Base-by-base conservation (phyloP, 1,140 invertebrate genomes). In the Nebria ingens region DNA sequence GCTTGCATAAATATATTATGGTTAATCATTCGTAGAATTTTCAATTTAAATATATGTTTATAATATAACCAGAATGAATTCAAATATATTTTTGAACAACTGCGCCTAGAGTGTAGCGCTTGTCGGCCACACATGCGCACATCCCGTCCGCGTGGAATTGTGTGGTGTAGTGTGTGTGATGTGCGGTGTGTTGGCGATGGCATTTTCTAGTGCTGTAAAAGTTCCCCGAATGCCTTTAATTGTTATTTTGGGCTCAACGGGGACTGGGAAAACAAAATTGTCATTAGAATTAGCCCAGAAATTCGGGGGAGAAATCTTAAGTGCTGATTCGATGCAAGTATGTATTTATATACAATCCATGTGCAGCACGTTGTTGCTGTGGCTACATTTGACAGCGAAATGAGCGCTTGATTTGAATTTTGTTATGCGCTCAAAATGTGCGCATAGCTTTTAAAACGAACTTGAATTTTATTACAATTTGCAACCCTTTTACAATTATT, bases 301-400 rank as follows among this genome's bases (percentile, higher is more conserved):
- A 66, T 97, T 93, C 70, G 76, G 79, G 55, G 91, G 93, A n/a
- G 96, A 99, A 81, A 88, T 99, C 62, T 17, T 45, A 58, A 54
- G 58, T 61, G 94, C 96, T 0, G 97, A 99, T 82, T 97, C 96
- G 11, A 99, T 99, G 93, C 97, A 99, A 82, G 92, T 95, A 73
- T 75, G 15, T 13, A 54, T 34, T 51, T 58, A 12, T 20, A 52
- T n/a, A n/a, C n/a, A n/a, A n/a, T 45, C 19, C 21, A 2, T 40
- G 6, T 45, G 9, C 25, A 34, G 25, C 17, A 45, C 9, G 40
- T 45, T 45, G 17, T n/a, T n/a, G n/a, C n/a, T n/a, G n/a, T n/a
- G 40, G 40, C 4, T 45, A 45, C 6, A 17, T 45, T 45, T 45
- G 40, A 45, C 40, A 45, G 3, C 3, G 6, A 34, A 34, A 34